Conservation (phyloP, 1,140 invertebrate genomes). For the Hermetia illucens region DNA sequence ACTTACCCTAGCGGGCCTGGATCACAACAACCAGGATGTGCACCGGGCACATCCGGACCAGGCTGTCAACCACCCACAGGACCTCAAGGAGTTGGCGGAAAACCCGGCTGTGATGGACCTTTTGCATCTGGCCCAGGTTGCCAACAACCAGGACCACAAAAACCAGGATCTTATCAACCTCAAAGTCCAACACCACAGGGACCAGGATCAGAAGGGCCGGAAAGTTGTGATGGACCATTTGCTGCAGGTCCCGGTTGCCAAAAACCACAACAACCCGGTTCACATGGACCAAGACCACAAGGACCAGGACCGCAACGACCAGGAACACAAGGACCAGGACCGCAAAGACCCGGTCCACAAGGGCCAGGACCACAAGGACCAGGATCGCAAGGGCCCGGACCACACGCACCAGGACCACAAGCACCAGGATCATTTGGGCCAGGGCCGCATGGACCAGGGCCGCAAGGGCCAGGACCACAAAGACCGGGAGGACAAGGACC, state of each 20-base stretch:
- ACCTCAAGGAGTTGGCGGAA: slow-evolving; percentile 8
- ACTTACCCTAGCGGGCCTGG: too few species aligned
- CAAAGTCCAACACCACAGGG: neutral
- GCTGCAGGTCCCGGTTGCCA: neutral
- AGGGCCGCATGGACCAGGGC: too few species aligned
- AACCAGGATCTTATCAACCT: neutral
- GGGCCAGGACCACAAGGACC: neutral
- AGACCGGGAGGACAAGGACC: too few species aligned
- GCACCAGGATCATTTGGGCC: too few species aligned
- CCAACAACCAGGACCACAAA: neutral
- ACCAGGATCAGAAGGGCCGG: slow-evolving; percentile 11
- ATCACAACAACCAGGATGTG: too few species aligned
- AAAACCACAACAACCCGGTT: neutral
- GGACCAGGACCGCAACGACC: neutral
- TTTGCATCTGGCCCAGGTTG: slow-evolving; percentile 8
- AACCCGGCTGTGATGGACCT: slow-evolving; percentile 6
- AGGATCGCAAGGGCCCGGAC: too few species aligned
- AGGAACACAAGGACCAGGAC: neutral
- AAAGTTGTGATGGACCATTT: slow-evolving; percentile 7
- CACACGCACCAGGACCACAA: too few species aligned
- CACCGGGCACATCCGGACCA: slow-evolving; percentile 2
- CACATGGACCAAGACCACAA: neutral
- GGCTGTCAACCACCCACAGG: slow-evolving; percentile 11
- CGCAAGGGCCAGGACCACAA: too few species aligned
- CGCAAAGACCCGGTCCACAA: neutral